A percentile compares a stretch with the other conserved stretches of the same genome.
Evolutionary conservation across 2,797 vertebrate species (phyloP).

Genomic region (Antennarius maculatus): DNA sequence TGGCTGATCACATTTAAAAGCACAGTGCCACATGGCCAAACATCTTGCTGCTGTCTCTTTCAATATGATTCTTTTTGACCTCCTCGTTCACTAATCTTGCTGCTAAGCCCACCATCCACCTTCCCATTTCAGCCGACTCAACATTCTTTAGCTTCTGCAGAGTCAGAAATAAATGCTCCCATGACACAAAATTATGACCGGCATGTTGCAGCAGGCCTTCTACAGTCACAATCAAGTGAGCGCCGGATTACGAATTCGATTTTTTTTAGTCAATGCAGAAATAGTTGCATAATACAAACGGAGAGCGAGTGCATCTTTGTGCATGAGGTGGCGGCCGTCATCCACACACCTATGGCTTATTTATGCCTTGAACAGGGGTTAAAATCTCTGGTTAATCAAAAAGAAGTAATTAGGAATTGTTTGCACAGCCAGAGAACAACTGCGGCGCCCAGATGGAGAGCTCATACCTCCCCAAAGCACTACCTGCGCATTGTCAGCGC

Average conservation of each 20-base stretch:
- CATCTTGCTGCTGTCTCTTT: no score
- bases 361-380: slow-evolving; percentile 54
- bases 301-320: not conserved
- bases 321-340: slow-evolving; percentile 17
- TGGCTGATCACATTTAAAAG: no score
- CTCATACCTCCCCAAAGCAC: slow-evolving; percentile 59
- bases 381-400: slow-evolving; percentile 73
- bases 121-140: no score
- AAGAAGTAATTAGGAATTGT: slow-evolving; percentile 77
- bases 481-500: slow-evolving; percentile 48
- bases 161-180: no score
- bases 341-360: slow-evolving; percentile 62
- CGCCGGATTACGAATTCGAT: slow-evolving; percentile 8
- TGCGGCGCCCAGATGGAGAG: slow-evolving; percentile 70
- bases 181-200: not conserved
- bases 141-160: no score
- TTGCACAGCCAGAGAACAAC: slow-evolving; percentile 70
- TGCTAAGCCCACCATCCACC: no score
- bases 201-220: not conserved
- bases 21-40: no score
- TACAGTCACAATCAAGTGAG: not conserved
- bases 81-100: no score
- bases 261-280: slow-evolving; percentile 13
- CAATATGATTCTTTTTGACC: no score
- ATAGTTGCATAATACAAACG: slow-evolving; percentile 19